Evolutionary conservation across 2,113 vertebrate species (phyloP).

Genomic region (Syngnathus floridae): DNA sequence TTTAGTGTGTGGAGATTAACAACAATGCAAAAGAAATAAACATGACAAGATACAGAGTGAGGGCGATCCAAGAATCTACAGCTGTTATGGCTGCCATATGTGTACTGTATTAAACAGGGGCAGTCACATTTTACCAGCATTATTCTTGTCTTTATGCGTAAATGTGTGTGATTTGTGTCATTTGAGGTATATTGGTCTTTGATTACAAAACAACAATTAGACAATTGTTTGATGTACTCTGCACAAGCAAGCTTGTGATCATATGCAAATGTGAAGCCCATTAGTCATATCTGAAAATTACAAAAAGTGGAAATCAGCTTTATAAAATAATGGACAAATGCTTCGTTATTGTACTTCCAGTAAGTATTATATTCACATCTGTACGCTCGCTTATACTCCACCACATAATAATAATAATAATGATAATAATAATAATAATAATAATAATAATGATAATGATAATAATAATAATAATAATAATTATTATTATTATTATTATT

Average conservation of each 20-base stretch:
- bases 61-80: constrained; percentile 26
- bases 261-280: neutral
- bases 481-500: no score
- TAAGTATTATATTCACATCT: no score
- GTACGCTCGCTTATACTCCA: no score
- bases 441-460: no score
- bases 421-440: no score
- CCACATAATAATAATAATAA: no score
- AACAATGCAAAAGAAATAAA: constrained; percentile 43
- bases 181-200: constrained; percentile 7
- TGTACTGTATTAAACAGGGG: constrained; percentile 22
- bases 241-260: no score
- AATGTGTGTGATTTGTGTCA: constrained; percentile 2
- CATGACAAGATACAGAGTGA: constrained; percentile 26
- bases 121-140: constrained; percentile 25
- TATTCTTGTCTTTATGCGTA: constrained; percentile 42
- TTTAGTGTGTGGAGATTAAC: constrained; percentile 44
- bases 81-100: constrained; percentile 21
- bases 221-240: neutral
- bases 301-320: neutral
- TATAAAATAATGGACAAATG: neutral
- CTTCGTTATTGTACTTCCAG: neutral
- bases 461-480: no score
- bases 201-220: neutral
- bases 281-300: neutral